phyloP scores from a whole-genome alignment of 2,113 vertebrate species.

The Mobula hypostoma region DNA sequence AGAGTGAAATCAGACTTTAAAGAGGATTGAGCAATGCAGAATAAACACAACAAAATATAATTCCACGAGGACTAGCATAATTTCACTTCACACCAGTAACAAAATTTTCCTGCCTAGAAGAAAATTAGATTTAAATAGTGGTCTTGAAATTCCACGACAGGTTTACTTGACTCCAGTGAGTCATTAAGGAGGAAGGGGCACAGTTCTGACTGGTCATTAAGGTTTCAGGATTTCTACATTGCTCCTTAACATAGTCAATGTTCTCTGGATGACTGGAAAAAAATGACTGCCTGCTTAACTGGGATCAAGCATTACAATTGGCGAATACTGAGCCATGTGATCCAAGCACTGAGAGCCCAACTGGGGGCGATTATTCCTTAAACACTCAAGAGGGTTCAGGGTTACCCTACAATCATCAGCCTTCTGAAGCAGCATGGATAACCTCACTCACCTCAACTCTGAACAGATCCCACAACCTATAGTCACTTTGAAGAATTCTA shows the following conservation, averaged over 20 bases:
- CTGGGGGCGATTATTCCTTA: background rate
- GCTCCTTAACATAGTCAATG: background rate
- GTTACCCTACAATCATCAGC: no score
- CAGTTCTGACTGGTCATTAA: background rate
- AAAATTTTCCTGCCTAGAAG: background rate
- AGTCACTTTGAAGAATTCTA: no score
- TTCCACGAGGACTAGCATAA: background rate
- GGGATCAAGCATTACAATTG: background rate
- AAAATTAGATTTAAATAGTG: background rate
- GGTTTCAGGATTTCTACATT: background rate
- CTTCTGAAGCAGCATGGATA: no score
- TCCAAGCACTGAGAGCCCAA: background rate
- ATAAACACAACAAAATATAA: background rate
- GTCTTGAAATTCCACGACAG: background rate
- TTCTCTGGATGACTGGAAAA: background rate
- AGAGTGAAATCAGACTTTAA: background rate
- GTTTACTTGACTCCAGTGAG: background rate
- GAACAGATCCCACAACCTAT: no score
- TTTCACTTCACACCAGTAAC: background rate
- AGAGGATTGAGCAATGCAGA: background rate
- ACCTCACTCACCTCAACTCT: no score
- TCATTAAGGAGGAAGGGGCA: background rate
- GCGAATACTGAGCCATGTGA: background rate
- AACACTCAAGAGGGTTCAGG: no score
- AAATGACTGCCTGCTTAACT: background rate